phyloP scores from a whole-genome alignment of 2,888 invertebrate genomes.

The Bugula neritina region DNA sequence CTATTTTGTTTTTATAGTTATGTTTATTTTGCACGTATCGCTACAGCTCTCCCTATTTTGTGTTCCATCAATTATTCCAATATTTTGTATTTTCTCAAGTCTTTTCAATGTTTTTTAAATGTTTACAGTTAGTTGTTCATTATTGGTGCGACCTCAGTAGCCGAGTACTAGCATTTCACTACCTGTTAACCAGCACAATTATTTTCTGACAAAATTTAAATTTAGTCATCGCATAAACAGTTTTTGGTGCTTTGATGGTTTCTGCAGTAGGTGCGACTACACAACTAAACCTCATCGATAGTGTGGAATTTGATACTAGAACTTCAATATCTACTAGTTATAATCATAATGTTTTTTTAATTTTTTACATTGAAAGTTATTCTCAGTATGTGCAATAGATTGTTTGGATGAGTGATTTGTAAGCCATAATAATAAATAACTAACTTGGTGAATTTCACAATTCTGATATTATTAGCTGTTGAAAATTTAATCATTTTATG shows the following conservation, averaged over 20 bases:
- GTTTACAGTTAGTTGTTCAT: conserved; percentile 19
- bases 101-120: conserved; percentile 5
- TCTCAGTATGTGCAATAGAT: too few species aligned
- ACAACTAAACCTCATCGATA: too few species aligned
- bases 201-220: not conserved
- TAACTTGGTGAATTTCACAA: too few species aligned
- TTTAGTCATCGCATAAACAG: not conserved
- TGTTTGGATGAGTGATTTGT: too few species aligned
- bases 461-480: too few species aligned
- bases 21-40: not conserved
- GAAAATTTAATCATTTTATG: too few species aligned
- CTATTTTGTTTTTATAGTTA: not conserved
- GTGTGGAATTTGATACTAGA: too few species aligned
- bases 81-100: conserved; percentile 17
- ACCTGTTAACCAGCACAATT: not conserved
- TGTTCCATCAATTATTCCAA: conserved; percentile 19
- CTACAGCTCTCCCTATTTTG: not conserved
- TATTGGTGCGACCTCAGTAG: not conserved
- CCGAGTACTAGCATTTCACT: not conserved
- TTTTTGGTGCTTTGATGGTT: not conserved
- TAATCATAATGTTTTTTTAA: too few species aligned
- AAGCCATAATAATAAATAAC: too few species aligned
- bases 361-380: too few species aligned
- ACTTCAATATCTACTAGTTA: too few species aligned
- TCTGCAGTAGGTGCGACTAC: not conserved